Evolutionary conservation across 2,888 invertebrate genomes (phyloP).

Genomic region (Callinectes sapidus): DNA sequence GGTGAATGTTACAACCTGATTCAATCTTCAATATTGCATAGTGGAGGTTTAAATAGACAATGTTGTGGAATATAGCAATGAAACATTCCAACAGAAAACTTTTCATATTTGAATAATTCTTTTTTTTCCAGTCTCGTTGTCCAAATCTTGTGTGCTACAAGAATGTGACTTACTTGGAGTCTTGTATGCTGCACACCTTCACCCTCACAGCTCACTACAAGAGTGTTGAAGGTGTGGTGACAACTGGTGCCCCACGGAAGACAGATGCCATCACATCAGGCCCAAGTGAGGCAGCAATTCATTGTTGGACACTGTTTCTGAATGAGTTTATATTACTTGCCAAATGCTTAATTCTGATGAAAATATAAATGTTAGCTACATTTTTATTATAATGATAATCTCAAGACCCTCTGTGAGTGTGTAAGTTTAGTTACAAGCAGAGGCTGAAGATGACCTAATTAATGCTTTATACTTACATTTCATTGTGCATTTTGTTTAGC

Average conservation of each 20-base stretch:
- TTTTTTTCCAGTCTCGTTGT: conserved; percentile 42
- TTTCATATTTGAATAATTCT: background rate
- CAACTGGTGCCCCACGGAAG: background rate
- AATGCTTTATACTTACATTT: background rate
- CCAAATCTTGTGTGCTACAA: conserved; percentile 23
- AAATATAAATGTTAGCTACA: background rate
- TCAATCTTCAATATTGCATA: background rate
- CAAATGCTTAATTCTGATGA: background rate
- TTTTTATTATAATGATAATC: background rate
- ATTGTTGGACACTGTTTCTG: background rate
- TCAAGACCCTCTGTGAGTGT: background rate
- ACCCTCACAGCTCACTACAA: conserved; percentile 40
- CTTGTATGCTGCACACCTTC: conserved; percentile 49
- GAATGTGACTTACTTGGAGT: conserved; percentile 50
- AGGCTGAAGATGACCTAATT: background rate
- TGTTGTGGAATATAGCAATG: background rate
- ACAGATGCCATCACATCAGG: conserved; percentile 38
- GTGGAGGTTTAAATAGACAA: background rate
- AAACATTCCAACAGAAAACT: background rate
- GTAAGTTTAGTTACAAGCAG: background rate
- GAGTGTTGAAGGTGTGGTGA: background rate
- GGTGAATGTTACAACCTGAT: background rate
- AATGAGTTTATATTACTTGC: background rate
- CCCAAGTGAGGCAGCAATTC: conserved; percentile 19
- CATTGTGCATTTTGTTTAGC: background rate